Percentiles rank a stretch among this genome's conserved stretches.
Evolutionary conservation across 2,888 invertebrate genomes (phyloP).

Genomic region (Lithosia quadra): DNA sequence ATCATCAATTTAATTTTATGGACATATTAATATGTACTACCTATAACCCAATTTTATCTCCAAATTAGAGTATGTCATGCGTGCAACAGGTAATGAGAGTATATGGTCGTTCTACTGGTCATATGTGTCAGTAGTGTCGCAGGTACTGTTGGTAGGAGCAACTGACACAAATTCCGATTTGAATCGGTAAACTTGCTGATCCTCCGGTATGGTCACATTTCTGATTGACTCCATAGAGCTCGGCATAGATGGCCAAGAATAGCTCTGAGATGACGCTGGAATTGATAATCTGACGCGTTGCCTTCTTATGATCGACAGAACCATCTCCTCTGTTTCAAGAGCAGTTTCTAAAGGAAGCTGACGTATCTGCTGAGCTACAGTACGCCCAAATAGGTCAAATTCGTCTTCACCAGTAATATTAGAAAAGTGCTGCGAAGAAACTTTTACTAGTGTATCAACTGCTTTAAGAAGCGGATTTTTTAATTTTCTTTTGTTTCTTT

Average conservation of each 20-base stretch:
- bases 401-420: background rate
- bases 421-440: background rate
- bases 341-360: background rate
- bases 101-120: background rate
- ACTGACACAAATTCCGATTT: background rate
- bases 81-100: background rate
- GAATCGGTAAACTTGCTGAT: background rate
- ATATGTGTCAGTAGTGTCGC: background rate
- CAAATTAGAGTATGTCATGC: background rate
- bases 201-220: background rate
- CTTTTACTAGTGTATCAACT: background rate
- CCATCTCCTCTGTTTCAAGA: background rate
- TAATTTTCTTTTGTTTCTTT: background rate
- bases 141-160: background rate
- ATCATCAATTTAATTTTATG: too few relatives aligned
- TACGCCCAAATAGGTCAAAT: background rate
- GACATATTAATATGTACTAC: too few relatives aligned
- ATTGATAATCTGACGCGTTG: background rate
- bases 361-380: constrained; percentile 1
- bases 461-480: background rate
- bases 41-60: too few relatives aligned
- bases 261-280: background rate
- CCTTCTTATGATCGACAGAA: background rate
- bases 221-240: background rate
- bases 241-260: background rate